Percentiles rank a stretch among this genome's conserved stretches.
phyloP scores from a whole-genome alignment of 2,113 vertebrate species.

The Noturus placidus region DNA sequence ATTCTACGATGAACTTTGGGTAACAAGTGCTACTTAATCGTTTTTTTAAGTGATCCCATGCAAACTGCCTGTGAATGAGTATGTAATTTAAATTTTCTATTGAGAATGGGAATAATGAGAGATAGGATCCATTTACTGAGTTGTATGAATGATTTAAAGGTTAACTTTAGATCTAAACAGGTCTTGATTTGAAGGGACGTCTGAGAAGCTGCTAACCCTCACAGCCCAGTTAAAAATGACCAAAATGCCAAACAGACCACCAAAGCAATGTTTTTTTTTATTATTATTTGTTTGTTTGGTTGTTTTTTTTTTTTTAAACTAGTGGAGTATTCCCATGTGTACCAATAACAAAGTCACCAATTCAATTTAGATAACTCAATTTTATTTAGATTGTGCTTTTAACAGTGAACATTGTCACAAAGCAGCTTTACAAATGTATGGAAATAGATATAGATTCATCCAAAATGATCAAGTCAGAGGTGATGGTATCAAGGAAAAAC shows the following conservation, averaged over 20 bases:
- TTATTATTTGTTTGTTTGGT: too few relatives aligned
- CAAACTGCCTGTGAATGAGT: too few relatives aligned
- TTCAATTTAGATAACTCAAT: background rate
- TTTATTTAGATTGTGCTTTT: too few relatives aligned
- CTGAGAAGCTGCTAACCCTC: background rate
- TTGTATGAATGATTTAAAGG: background rate
- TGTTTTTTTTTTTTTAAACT: background rate
- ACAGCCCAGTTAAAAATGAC: background rate
- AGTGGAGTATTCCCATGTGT: too few relatives aligned
- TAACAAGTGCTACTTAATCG: too few relatives aligned
- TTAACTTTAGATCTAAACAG: background rate
- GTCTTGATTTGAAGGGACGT: background rate
- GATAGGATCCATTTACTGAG: background rate
- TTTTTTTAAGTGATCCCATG: too few relatives aligned
- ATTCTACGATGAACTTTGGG: too few relatives aligned
- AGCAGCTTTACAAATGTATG: background rate
- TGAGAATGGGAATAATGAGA: too few relatives aligned
- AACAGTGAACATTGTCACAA: background rate
- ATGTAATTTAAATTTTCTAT: too few relatives aligned
- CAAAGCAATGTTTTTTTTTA: background rate
- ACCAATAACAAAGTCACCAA: background rate
- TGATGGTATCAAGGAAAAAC: too few relatives aligned
- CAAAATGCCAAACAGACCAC: background rate
- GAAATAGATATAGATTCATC: background rate
- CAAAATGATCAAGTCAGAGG: background rate